Conservation (phyloP, 1,140 invertebrate species). For the Drosophila neocordata region DNA sequence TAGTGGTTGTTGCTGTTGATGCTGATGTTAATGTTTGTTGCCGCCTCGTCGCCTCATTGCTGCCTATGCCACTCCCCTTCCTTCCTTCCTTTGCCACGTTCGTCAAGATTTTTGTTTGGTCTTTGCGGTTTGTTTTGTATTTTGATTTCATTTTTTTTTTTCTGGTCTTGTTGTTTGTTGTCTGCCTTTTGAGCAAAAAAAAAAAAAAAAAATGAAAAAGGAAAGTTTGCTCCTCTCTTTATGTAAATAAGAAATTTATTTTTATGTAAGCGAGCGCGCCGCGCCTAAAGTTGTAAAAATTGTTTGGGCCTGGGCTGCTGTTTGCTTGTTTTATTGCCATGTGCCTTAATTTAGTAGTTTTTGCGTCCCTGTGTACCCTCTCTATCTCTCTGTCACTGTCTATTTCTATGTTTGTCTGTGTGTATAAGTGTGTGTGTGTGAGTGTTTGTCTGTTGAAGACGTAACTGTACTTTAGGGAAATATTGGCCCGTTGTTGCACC, state of each 20-base stretch:
- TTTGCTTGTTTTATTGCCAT: constrained; percentile 65
- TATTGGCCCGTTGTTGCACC: constrained; percentile 4
- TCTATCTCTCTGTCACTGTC: too few species aligned
- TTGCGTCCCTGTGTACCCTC: background rate
- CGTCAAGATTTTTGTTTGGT: constrained; percentile 37
- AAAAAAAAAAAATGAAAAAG: background rate
- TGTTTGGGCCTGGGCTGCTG: constrained; percentile 50
- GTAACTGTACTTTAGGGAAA: constrained; percentile 69
- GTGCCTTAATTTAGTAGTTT: constrained; percentile 77
- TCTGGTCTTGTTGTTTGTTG: constrained; percentile 44
- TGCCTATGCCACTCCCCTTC: background rate
- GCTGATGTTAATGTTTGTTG: constrained; percentile 70
- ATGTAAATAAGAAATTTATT: constrained; percentile 82
- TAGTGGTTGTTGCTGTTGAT: constrained; percentile 62
- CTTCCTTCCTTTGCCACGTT: background rate
- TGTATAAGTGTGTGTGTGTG: background rate
- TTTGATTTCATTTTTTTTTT: constrained; percentile 58
- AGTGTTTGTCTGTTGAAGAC: constrained; percentile 38
- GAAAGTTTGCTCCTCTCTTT: constrained; percentile 69
- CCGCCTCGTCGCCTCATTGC: constrained; percentile 27
- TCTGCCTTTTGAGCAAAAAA: constrained; percentile 29
- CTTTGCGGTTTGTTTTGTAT: constrained; percentile 70
- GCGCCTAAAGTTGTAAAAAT: constrained; percentile 77
- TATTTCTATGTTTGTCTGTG: too few species aligned
- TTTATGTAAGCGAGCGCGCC: constrained; percentile 65